Conservation (phyloP, 2,888 invertebrate genomes). For the Lepeophtheirus nordmannii region DNA sequence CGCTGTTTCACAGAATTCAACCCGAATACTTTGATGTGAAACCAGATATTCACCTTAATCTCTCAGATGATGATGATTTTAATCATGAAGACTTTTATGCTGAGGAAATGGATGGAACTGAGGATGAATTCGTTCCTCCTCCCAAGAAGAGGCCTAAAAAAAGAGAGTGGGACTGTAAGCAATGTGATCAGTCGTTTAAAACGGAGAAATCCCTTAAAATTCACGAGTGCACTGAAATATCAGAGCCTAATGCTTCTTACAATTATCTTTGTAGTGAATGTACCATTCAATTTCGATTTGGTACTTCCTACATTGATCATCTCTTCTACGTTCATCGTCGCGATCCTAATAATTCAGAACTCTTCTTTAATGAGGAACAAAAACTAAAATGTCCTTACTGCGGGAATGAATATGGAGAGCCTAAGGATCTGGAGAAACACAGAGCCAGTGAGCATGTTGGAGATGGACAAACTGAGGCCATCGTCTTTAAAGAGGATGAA, state of each 20-base stretch:
- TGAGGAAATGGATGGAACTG: too few species aligned
- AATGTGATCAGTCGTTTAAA: neutral
- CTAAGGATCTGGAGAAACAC: neutral
- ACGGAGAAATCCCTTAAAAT: neutral
- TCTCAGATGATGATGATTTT: too few species aligned
- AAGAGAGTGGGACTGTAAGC: neutral
- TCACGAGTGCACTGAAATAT: neutral
- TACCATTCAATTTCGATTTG: neutral
- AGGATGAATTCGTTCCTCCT: too few species aligned
- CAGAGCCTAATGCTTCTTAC: too few species aligned
- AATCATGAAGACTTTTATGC: too few species aligned
- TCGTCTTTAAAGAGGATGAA: neutral
- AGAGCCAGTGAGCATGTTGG: neutral
- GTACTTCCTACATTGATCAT: neutral
- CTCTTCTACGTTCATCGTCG: neutral
- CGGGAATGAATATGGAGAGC: neutral
- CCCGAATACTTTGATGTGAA: neutral
- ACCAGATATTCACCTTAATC: too few species aligned
- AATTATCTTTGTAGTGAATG: neutral
- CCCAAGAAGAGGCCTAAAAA: too few species aligned
- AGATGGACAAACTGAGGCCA: neutral
- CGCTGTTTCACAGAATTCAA: neutral
- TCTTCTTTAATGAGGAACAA: neutral
- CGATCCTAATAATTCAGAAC: neutral
- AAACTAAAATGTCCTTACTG: neutral